phyloP scores from a whole-genome alignment of 2,888 invertebrate species.

The Panzeria rudis region DNA sequence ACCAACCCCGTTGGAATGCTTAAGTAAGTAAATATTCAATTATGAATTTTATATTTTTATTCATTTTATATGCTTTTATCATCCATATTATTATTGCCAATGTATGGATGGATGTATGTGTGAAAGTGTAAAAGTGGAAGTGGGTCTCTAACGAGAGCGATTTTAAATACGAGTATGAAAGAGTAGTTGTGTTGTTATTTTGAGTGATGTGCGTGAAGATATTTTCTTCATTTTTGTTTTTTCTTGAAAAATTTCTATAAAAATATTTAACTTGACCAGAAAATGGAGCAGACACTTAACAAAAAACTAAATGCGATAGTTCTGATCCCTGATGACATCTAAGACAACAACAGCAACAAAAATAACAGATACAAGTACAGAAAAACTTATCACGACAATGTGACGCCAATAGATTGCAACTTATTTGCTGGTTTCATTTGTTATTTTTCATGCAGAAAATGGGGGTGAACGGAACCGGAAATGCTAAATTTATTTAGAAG shows the following conservation, averaged over 20 bases:
- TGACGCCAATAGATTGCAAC: constrained; percentile 68
- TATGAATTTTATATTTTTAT: constrained; percentile 60
- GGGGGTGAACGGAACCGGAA: constrained; percentile 46
- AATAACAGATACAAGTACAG: not conserved
- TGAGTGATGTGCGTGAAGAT: constrained; percentile 67
- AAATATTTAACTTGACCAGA: constrained; percentile 58
- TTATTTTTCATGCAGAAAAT: constrained; percentile 28
- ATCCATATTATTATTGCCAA: constrained; percentile 34
- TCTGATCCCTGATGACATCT: constrained; percentile 65
- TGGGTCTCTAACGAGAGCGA: constrained; percentile 4
- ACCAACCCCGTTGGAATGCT: constrained; percentile 30
- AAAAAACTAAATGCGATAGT: constrained; percentile 50
- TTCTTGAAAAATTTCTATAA: constrained; percentile 14
- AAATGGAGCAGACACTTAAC: constrained; percentile 63
- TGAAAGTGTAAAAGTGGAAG: constrained; percentile 34
- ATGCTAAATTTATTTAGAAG: constrained; percentile 43
- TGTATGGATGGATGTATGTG: not conserved
- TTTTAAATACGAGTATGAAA: constrained; percentile 23
- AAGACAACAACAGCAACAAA: constrained; percentile 42
- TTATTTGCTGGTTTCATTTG: constrained; percentile 42
- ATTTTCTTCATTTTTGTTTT: constrained; percentile 14
- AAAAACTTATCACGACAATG: constrained; percentile 44
- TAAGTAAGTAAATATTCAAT: constrained; percentile 65
- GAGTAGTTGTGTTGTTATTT: constrained; percentile 58
- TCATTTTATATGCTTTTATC: constrained; percentile 27